Evolutionary conservation across 1,140 invertebrate species (phyloP).

Genomic region (Streblospio benedicti): DNA sequence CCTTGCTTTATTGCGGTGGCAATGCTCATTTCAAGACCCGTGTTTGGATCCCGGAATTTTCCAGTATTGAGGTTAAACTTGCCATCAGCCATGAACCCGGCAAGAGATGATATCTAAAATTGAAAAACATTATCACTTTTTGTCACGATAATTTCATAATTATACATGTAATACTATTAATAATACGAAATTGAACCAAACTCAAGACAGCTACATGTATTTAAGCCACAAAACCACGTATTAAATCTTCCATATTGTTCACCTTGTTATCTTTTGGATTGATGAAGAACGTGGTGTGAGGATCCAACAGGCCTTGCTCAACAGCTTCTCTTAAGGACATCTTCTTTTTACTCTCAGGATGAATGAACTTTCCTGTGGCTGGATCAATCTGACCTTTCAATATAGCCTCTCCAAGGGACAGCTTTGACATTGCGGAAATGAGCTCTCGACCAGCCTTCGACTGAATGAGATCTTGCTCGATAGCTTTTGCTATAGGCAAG

Average conservation of each 20-base stretch:
- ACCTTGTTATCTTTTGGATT: conserved; percentile 8
- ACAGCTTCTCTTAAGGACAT: conserved; percentile 68
- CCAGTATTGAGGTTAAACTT: conserved; percentile 30
- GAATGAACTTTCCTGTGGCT: conserved; percentile 61
- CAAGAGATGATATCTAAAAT: conserved; percentile 24
- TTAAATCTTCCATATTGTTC: neutral
- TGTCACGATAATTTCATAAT: neutral
- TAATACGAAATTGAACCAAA: too few species aligned
- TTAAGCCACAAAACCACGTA: neutral
- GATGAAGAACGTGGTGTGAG: conserved; percentile 29
- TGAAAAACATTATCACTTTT: neutral
- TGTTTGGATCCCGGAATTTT: conserved; percentile 58
- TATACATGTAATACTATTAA: too few species aligned
- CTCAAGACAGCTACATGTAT: neutral
- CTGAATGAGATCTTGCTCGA: conserved; percentile 72
- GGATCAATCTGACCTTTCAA: conserved; percentile 63
- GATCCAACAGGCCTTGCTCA: conserved; percentile 69
- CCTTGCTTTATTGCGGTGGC: conserved; percentile 58
- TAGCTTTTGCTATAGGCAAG: conserved; percentile 72
- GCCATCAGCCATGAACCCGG: conserved; percentile 27
- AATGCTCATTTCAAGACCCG: conserved; percentile 61
- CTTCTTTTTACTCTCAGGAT: conserved; percentile 60
- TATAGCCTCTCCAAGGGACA: conserved; percentile 56
- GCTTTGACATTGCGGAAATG: conserved; percentile 21
- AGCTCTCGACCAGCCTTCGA: conserved; percentile 61